Conservation (phyloP, 2,888 invertebrate species). For the Drosophila subquinaria region DNA sequence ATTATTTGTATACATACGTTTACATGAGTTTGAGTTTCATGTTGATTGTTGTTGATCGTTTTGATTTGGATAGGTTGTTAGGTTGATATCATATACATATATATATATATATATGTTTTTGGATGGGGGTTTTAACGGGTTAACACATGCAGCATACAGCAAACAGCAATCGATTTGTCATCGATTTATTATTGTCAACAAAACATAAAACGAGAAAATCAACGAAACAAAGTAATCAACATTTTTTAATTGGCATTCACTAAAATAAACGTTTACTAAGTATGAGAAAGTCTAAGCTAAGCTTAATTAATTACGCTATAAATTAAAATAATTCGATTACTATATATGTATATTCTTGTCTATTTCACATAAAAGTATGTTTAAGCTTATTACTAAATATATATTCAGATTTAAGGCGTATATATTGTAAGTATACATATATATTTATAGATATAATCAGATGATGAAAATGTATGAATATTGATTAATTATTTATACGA, state of each 20-base stretch:
- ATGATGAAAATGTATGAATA: slow-evolving; percentile 10
- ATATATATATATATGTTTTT: neutral
- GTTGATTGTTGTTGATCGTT: slow-evolving; percentile 52
- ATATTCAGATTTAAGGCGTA: neutral
- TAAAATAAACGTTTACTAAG: slow-evolving; percentile 23
- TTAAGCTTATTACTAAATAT: slow-evolving; percentile 23
- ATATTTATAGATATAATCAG: neutral
- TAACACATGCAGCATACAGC: slow-evolving; percentile 65
- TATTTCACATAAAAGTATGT: neutral
- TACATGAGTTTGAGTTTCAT: slow-evolving; percentile 69
- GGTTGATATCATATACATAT: slow-evolving; percentile 15
- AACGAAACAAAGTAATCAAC: slow-evolving; percentile 61
- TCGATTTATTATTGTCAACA: slow-evolving; percentile 11
- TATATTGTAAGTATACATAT: neutral
- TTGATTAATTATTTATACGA: neutral
- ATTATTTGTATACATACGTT: slow-evolving; percentile 79
- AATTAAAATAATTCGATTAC: slow-evolving; percentile 20
- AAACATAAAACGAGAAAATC: slow-evolving; percentile 67
- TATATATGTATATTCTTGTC: neutral
- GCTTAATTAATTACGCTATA: slow-evolving; percentile 44
- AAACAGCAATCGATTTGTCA: slow-evolving; percentile 68
- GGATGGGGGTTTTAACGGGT: slow-evolving; percentile 25
- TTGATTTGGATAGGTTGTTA: slow-evolving; percentile 44
- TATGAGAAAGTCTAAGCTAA: slow-evolving; percentile 35
- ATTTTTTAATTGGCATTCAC: slow-evolving; percentile 57